Percentiles rank a stretch among this genome's conserved stretches.
phyloP scores from a whole-genome alignment of 1,140 invertebrate species.

The Maconellicoccus hirsutus region DNA sequence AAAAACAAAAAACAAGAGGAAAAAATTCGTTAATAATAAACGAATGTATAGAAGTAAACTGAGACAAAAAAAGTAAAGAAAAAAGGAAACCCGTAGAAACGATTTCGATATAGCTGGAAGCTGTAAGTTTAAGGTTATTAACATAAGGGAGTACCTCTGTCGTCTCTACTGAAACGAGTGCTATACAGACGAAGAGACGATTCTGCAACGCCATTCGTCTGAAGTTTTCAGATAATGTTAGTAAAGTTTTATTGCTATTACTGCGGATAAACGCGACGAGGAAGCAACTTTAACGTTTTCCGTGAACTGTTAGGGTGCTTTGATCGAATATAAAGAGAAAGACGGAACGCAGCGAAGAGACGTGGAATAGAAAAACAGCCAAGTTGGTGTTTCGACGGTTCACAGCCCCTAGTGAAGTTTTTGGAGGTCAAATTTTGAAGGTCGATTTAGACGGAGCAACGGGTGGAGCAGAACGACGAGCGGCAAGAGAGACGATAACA shows the following conservation, averaged over 20 bases:
- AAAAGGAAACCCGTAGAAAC: not conserved
- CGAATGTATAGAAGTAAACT: not conserved
- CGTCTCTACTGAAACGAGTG: not conserved
- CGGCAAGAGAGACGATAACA: constrained; percentile 11
- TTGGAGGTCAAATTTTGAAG: constrained; percentile 22
- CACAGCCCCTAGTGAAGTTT: constrained; percentile 16
- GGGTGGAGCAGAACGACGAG: not conserved
- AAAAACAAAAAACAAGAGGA: not conserved
- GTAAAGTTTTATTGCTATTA: constrained; percentile 20
- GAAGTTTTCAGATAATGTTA: constrained; percentile 16
- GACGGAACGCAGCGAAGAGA: not conserved
- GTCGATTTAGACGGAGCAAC: not conserved
- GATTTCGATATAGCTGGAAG: not conserved
- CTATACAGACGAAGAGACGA: not conserved
- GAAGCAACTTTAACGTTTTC: constrained; percentile 21
- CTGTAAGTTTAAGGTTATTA: constrained; percentile 16
- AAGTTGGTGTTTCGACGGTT: constrained; percentile 13
- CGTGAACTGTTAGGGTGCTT: constrained; percentile 15
- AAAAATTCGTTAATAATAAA: not conserved
- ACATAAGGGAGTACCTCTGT: constrained; percentile 13
- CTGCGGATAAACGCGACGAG: constrained; percentile 17
- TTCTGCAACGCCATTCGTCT: constrained; percentile 19
- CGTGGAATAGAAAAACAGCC: not conserved
- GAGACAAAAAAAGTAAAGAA: not conserved
- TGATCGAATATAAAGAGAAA: constrained; percentile 18